Conservation (phyloP, 2,797 vertebrate genomes). For the Benthosema pterotum region DNA sequence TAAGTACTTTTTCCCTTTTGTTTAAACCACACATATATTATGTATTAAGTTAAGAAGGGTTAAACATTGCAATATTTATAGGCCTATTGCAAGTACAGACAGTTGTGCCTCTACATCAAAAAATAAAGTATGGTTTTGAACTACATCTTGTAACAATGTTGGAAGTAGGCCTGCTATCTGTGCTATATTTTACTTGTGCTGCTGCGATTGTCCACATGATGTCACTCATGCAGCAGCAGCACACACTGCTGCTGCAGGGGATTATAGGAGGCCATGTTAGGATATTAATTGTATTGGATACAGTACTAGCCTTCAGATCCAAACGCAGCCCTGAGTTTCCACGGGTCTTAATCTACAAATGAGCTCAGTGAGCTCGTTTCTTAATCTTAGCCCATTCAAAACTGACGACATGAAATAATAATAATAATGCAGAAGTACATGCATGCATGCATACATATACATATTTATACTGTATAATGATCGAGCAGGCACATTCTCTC, state of each 20-base stretch:
- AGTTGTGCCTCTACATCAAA: neutral
- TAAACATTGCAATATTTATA: too few relatives aligned
- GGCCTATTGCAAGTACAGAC: too few relatives aligned
- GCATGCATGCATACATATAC: too few relatives aligned
- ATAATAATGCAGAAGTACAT: too few relatives aligned
- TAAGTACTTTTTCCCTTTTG: too few relatives aligned
- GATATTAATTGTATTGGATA: slow-evolving; percentile 58
- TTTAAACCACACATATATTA: too few relatives aligned
- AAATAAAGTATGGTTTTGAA: neutral
- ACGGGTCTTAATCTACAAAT: slow-evolving; percentile 64
- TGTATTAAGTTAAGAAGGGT: neutral
- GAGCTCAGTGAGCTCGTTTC: slow-evolving; percentile 57
- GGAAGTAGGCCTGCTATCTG: too few relatives aligned
- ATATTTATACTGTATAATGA: too few relatives aligned
- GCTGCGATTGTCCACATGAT: slow-evolving; percentile 52
- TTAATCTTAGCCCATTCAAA: slow-evolving; percentile 45
- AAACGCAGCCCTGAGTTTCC: slow-evolving; percentile 57
- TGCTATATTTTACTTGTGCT: neutral
- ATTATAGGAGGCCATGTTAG: slow-evolving; percentile 78
- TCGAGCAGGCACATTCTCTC: too few relatives aligned
- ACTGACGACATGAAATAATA: neutral
- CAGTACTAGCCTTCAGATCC: slow-evolving; percentile 41
- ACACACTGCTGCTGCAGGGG: slow-evolving; percentile 40
- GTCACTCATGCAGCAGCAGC: slow-evolving; percentile 46
- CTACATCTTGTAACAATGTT: neutral